Evolutionary conservation across 2,888 invertebrate genomes (phyloP), one percentile per base, ranked within the genome.

Genomic region (Pharmacophagus antenor): DNA sequence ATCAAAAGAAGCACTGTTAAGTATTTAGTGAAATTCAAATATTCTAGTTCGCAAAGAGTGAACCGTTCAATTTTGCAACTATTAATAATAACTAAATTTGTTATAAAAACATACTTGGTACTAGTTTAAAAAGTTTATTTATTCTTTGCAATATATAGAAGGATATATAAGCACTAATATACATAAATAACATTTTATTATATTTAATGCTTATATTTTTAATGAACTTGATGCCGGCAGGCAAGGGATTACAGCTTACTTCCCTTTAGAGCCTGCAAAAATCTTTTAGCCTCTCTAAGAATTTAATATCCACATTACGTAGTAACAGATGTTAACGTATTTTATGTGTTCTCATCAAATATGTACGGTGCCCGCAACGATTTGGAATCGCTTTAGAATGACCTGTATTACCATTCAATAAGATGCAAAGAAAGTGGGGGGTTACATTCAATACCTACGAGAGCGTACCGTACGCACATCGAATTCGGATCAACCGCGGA

Each of bases 401-500:
- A 61, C 56, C 51, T 56, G 51, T 61, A 61, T 61, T 61, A 61
- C 61, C 56, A 47, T 61, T 56, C 61, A 56, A 56, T 61, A 61
- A 52, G 56, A 56, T 61, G 47, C 56, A 61, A 47, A 47, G 20
- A 23, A 52, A 8, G 52, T 27, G 56, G 47, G 61, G 52, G 37
- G 47, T 51, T 47, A 48, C 52, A 53, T 52, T 56, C 48, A 52
- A 53, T 61, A 61, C 56, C 61, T 61, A 61, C 56, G 51, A 31
- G 46, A 44, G 65, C 61, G 61, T 58, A 63, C 62, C 65, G 74
- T 69, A 83, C 82, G 81, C 81, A 78, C 73, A 84, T 85, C 67
- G 84, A 84, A 85, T 84, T 82, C 76, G 77, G 74, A 85, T 84
- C 83, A 81, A 76, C 74, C 63, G 69, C 70, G 69, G 56, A 61